Conservation (phyloP, 2,113 vertebrate species). For the Perognathus longimembris region DNA sequence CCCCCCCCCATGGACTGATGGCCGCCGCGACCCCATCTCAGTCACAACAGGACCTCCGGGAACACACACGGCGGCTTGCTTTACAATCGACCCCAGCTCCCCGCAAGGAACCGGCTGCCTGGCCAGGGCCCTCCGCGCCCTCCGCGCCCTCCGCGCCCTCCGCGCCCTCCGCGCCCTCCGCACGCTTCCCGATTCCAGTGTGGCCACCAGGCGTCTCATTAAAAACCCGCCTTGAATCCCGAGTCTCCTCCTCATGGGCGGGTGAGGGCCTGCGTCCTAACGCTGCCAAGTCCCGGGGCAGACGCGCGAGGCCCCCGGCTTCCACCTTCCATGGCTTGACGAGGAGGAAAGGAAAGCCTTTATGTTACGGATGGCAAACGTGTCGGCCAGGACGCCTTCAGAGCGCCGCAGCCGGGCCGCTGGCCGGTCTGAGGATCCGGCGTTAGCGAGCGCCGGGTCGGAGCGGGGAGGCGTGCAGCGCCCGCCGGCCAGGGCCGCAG, state of each 20-base stretch:
- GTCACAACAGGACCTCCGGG: background rate
- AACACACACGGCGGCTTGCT: background rate
- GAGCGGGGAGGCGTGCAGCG: background rate
- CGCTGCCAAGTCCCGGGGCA: background rate
- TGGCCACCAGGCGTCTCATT: no score
- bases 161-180: background rate
- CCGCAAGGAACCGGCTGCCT: background rate
- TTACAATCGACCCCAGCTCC: background rate
- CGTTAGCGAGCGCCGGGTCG: background rate
- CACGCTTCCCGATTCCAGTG: background rate
- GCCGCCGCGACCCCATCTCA: background rate
- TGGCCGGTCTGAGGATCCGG: accelerated
- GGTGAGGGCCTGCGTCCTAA: no score
- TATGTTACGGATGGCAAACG: background rate
- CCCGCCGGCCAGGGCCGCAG: accelerated
- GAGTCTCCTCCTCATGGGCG: background rate
- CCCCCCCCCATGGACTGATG: no score
- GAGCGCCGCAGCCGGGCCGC: background rate
- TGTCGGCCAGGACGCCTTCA: background rate
- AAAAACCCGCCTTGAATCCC: background rate
- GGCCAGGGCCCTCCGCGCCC: background rate
- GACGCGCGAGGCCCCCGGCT: no score
- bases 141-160: background rate
- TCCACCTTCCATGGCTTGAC: background rate
- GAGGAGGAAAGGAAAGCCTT: background rate